phyloP scores from a whole-genome alignment of 2,797 vertebrate species.

The Sebastes vulpes region DNA sequence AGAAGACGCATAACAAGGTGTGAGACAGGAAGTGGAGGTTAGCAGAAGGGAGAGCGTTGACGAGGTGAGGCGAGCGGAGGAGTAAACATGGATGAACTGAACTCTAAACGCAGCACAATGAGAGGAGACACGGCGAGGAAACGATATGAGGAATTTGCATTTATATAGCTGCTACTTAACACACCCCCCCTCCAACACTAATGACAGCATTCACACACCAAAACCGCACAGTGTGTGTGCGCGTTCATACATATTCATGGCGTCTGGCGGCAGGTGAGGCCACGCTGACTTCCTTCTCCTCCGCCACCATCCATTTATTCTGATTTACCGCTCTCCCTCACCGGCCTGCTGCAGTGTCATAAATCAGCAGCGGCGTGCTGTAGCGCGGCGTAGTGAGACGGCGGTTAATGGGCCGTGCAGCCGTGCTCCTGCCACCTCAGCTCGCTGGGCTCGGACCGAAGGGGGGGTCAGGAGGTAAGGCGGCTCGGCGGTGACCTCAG shows the following conservation, averaged over 20 bases:
- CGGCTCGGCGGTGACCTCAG: neutral
- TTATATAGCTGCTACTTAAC: constrained; percentile 59
- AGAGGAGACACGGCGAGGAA: constrained; percentile 3
- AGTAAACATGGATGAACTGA: neutral
- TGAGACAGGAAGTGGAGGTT: neutral
- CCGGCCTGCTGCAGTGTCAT: constrained; percentile 56
- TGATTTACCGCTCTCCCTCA: constrained; percentile 60
- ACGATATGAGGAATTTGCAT: constrained; percentile 43
- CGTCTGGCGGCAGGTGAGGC: constrained; percentile 44
- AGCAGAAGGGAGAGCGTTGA: neutral
- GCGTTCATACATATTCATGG: constrained; percentile 39
- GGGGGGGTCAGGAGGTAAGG: neutral
- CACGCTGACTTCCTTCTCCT: neutral
- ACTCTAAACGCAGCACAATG: neutral
- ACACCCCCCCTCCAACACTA: constrained; percentile 21
- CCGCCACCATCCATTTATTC: constrained; percentile 49
- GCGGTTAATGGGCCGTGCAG: constrained; percentile 54
- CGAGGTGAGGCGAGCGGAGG: neutral
- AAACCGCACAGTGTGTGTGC: neutral
- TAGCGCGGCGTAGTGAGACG: neutral
- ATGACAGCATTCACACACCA: constrained; percentile 37
- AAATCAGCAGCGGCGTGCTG: constrained; percentile 44
- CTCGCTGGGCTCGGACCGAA: too few relatives aligned
- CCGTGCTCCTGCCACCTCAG: constrained; percentile 12
- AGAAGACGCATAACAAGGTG: neutral